Base-by-base conservation (phyloP, 2,888 invertebrate genomes). In the Ptychoptera contaminata region DNA sequence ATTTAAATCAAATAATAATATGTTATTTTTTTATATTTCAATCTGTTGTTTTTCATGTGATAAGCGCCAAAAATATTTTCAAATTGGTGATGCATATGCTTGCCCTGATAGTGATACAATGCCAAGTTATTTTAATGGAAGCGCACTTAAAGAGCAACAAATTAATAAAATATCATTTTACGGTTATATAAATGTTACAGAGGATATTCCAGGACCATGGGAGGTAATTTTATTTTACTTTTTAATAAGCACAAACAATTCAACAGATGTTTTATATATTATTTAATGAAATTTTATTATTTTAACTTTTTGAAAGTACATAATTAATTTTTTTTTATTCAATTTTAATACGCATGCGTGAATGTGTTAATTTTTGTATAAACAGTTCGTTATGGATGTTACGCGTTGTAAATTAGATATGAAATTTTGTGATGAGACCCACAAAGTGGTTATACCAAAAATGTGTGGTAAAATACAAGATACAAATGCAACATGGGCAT, bases 401-500 rank as follows among this genome's bases (percentile, higher is more conserved):
- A 39, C 34, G 7, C 39, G 42, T 3, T 46, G 46, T 40, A 34
- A 43, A 16, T n/a, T 35, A 8, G 43, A 43, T 36, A n/a, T 15
- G 29, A 40, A 11, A 2, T 31, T 34, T 6, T 46, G 46, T 38
- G 23, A 11, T 3, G 8, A 23, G 10, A 41, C 23, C 14, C 23
- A 31, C 16, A 40, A 16, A 37, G 2, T 46, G 2, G 16, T 34
- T 14, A 16, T 29, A 15, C 16, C 40, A 37, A 35, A 35, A 7
- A 31, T 46, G 9, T 46, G 46, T 29, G 40, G 40, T 9, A 43
- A 38, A 37, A 23, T 43, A 1, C 16, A 23, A 10, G 16, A 35
- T 7, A 46, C 35, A 39, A 46, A 40, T 37, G 35, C 43, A 10
- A 10, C 43, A n/a, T 42, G 42, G 42, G n/a, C 35, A 16, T 1